Evolutionary conservation across 2,888 invertebrate species (phyloP).

Genomic region (Cancer borealis): DNA sequence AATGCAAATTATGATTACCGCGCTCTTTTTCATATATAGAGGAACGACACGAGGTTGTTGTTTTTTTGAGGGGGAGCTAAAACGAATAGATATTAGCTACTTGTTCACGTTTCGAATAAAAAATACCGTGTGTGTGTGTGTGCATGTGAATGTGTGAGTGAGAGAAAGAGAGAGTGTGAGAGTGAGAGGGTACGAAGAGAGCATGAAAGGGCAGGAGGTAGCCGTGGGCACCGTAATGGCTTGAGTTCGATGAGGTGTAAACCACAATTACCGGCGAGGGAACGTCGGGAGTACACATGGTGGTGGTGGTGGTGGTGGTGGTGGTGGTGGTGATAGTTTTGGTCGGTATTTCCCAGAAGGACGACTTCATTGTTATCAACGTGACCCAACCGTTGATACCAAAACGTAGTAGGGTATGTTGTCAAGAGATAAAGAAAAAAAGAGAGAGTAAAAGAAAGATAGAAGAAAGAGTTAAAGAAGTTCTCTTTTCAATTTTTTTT

Average conservation of each 20-base stretch:
- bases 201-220: background rate
- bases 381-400: background rate
- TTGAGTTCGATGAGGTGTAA: background rate
- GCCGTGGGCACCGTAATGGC: background rate
- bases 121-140: background rate
- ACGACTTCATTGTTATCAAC: background rate
- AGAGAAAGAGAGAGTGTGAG: background rate
- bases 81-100: too few species aligned
- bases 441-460: background rate
- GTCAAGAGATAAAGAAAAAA: background rate
- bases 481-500: background rate
- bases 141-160: background rate
- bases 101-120: background rate
- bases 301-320: conserved; percentile 25
- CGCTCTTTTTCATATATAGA: background rate
- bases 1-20: too few species aligned
- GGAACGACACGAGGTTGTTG: background rate
- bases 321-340: background rate
- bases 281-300: background rate
- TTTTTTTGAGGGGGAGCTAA: background rate
- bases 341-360: background rate
- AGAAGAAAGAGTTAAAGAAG: background rate
- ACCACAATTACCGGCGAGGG: conserved; percentile 18
- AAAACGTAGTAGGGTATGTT: background rate
- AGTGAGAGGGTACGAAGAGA: background rate